Conservation (phyloP, 1,140 invertebrate genomes). For the Panagrolaimus sp. region DNA sequence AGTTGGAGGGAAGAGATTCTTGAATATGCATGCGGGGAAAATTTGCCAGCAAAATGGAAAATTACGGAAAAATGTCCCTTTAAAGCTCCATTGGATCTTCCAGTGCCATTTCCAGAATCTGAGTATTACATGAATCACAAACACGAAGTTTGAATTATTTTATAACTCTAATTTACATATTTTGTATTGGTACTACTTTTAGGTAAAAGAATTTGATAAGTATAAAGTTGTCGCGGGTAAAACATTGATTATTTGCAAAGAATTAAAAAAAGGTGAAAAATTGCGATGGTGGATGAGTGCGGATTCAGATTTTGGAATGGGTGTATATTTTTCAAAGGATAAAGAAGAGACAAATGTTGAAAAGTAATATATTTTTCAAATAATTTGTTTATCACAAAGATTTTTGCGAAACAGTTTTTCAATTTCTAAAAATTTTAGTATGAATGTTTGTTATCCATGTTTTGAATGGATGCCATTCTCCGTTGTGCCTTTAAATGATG, state of each 20-base stretch:
- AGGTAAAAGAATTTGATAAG: conserved; percentile 25
- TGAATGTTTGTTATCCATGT: conserved; percentile 35
- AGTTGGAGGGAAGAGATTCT: conserved; percentile 46
- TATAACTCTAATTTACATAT: background rate
- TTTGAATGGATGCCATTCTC: conserved; percentile 24
- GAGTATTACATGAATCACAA: conserved; percentile 31
- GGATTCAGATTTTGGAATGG: conserved; percentile 39
- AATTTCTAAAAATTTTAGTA: conserved; percentile 25
- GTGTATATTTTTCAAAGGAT: conserved; percentile 37
- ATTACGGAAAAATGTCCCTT: conserved; percentile 11
- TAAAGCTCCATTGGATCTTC: conserved; percentile 27
- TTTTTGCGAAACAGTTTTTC: too few species aligned
- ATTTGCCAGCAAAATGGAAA: conserved; percentile 42
- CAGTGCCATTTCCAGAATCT: conserved; percentile 31
- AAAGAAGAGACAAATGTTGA: conserved; percentile 39
- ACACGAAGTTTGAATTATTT: background rate
- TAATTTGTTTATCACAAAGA: too few species aligned
- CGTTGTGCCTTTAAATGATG: conserved; percentile 28
- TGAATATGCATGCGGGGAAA: conserved; percentile 25
- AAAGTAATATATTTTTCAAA: conserved; percentile 28
- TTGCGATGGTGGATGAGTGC: conserved; percentile 35
- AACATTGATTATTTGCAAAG: conserved; percentile 30
- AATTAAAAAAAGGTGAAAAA: conserved; percentile 31
- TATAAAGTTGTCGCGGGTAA: conserved; percentile 39
- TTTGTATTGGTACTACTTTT: background rate